Conservation (phyloP, 2,888 invertebrate genomes). For the Apodemia duryi region DNA sequence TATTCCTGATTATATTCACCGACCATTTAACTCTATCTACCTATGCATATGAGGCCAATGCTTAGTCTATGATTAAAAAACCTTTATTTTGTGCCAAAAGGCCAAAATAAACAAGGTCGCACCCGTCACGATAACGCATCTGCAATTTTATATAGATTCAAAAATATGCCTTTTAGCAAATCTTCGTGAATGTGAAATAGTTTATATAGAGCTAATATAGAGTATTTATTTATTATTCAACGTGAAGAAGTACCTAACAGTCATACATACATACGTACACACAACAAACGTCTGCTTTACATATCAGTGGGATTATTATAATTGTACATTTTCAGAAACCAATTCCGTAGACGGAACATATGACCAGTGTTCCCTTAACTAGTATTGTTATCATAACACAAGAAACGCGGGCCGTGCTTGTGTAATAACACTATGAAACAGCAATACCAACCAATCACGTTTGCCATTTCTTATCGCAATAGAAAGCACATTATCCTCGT, state of each 20-base stretch:
- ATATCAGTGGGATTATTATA: no score
- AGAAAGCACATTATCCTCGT: conserved; percentile 9
- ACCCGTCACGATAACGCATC: neutral
- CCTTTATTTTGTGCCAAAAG: neutral
- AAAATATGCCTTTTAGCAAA: neutral
- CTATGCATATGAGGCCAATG: neutral
- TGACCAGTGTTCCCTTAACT: no score
- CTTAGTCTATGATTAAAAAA: neutral
- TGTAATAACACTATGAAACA: neutral
- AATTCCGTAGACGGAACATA: no score
- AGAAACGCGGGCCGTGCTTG: neutral
- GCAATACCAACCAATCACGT: neutral
- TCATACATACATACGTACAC: no score
- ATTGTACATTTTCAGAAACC: no score
- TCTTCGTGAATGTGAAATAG: neutral
- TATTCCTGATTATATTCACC: no score
- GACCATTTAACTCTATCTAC: no score
- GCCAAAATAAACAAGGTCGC: neutral
- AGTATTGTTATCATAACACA: neutral
- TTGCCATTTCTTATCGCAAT: conserved; percentile 8
- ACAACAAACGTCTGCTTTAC: no score
- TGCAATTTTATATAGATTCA: neutral
- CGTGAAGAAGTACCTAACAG: no score
- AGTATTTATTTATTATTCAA: no score
- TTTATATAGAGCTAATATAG: no score